Evolutionary conservation across 2,113 vertebrate species (phyloP).

Genomic region (Phodopus roborovskii): DNA sequence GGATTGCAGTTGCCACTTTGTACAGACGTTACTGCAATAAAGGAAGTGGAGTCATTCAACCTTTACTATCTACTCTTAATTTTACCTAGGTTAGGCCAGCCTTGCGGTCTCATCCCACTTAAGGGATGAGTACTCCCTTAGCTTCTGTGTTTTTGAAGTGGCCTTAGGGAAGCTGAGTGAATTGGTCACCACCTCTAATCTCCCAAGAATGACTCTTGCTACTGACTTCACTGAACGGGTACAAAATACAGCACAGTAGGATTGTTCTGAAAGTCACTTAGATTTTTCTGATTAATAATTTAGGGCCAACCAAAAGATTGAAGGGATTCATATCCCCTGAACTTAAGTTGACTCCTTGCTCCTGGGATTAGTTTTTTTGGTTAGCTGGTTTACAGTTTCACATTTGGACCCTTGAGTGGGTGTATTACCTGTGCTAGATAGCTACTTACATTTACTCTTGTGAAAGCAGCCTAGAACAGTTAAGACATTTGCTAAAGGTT

Average conservation of each 20-base stretch:
- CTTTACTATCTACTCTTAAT: slow-evolving; percentile 57
- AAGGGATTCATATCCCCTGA: slow-evolving; percentile 12
- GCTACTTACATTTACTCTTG: not conserved
- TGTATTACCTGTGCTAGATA: not conserved
- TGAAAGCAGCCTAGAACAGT: not conserved
- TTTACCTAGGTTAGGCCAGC: not conserved
- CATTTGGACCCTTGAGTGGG: not conserved
- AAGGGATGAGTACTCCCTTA: not conserved
- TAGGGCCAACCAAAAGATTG: not conserved
- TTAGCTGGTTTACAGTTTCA: slow-evolving; percentile 32
- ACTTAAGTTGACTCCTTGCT: slow-evolving; percentile 44
- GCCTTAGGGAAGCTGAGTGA: not conserved
- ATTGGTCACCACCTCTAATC: not conserved
- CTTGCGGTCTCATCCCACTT: not conserved
- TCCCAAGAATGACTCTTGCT: not conserved
- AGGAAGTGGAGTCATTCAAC: slow-evolving; percentile 86
- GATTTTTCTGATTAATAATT: slow-evolving; percentile 47
- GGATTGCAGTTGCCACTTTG: slow-evolving; percentile 97
- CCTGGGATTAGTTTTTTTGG: not conserved
- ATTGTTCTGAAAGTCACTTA: not conserved
- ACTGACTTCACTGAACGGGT: not conserved
- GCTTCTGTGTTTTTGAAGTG: not conserved
- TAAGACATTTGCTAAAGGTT: not conserved
- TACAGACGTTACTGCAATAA: slow-evolving; percentile 92
- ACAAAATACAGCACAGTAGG: not conserved